Conservation (phyloP, 1,140 invertebrate genomes). For the Formica exsecta region DNA sequence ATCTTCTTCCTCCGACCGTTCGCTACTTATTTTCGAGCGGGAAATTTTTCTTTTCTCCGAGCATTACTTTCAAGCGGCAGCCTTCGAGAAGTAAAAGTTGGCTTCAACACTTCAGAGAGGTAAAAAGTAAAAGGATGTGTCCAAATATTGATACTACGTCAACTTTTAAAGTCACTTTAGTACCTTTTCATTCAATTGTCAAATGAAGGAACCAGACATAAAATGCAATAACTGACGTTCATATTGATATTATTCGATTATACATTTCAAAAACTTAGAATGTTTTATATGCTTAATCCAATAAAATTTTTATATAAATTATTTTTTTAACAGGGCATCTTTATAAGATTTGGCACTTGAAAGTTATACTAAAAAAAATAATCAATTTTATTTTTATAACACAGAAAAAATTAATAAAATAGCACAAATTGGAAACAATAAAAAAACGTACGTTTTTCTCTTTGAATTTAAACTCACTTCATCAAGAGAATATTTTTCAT, state of each 20-base stretch:
- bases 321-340: neutral
- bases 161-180: constrained; percentile 40
- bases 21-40: constrained; percentile 55
- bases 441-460: neutral
- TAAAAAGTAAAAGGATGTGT: constrained; percentile 54
- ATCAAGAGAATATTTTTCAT: neutral
- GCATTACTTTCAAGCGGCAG: constrained; percentile 54
- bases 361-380: neutral
- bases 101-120: constrained; percentile 48
- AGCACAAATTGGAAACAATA: neutral
- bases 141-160: constrained; percentile 60
- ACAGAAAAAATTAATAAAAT: neutral
- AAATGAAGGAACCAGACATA: constrained; percentile 17
- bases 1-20: constrained; percentile 52
- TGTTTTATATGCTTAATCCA: neutral
- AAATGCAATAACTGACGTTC: constrained; percentile 11
- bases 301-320: neutral
- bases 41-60: constrained; percentile 52
- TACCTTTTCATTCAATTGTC: constrained; percentile 34
- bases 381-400: constrained; percentile 9
- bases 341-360: neutral
- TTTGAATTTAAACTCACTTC: constrained; percentile 21
- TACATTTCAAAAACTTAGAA: neutral
- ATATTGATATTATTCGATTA: constrained; percentile 37
- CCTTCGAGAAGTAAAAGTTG: constrained; percentile 48